Evolutionary conservation across 2,113 vertebrate genomes (phyloP).

Genomic region (Saccopteryx leptura): DNA sequence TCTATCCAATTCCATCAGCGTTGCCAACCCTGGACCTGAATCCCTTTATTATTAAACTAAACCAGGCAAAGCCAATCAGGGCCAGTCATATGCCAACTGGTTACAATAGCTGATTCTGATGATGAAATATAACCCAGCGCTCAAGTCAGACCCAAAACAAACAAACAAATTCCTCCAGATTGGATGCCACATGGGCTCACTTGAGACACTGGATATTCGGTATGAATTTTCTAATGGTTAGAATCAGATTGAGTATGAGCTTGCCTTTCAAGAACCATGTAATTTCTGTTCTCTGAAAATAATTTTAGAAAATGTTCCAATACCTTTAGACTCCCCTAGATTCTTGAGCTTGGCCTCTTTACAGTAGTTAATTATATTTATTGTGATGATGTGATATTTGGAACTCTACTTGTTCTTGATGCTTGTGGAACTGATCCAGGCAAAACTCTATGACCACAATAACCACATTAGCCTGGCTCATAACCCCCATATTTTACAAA

Average conservation of each 20-base stretch:
- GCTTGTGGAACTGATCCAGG: slow-evolving; percentile 74
- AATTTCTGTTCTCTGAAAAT: slow-evolving; percentile 74
- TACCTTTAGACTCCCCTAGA: slow-evolving; percentile 49
- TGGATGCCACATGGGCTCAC: slow-evolving; percentile 36
- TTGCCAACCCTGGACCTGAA: slow-evolving; percentile 54
- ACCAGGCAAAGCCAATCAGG: slow-evolving; percentile 69
- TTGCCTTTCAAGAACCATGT: slow-evolving; percentile 57
- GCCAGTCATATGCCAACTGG: slow-evolving; percentile 35
- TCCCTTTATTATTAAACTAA: slow-evolving; percentile 77
- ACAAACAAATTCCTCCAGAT: slow-evolving; percentile 69
- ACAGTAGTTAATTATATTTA: slow-evolving; percentile 78
- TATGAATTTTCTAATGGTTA: slow-evolving; percentile 55
- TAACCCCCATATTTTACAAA: slow-evolving; percentile 48
- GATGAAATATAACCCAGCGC: slow-evolving; percentile 73
- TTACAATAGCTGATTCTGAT: slow-evolving; percentile 77
- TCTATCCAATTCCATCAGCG: slow-evolving; percentile 9
- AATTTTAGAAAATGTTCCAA: background rate
- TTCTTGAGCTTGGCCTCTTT: slow-evolving; percentile 43
- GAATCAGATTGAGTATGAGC: slow-evolving; percentile 53
- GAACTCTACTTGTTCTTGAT: slow-evolving; percentile 62
- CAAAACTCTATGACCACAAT: slow-evolving; percentile 60
- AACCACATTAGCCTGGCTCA: slow-evolving; percentile 71
- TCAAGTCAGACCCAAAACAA: slow-evolving; percentile 82
- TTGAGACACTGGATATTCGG: slow-evolving; percentile 50
- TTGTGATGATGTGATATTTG: slow-evolving; percentile 69